Conservation (phyloP, 2,113 vertebrate species). For the Myrmecobius fasciatus region DNA sequence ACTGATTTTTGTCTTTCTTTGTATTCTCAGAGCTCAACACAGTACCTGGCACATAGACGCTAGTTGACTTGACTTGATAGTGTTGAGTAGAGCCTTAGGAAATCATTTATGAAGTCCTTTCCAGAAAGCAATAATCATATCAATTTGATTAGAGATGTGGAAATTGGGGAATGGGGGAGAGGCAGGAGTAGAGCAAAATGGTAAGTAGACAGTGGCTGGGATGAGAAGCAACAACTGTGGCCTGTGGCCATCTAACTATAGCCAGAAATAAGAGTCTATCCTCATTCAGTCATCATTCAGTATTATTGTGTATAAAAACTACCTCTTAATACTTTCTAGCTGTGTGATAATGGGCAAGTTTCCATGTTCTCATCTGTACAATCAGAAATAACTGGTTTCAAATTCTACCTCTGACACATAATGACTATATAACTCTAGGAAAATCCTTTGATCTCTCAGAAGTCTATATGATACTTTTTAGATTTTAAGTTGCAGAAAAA, state of each 20-base stretch:
- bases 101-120: neutral
- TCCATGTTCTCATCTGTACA: neutral
- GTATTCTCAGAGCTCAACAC: neutral
- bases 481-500: neutral
- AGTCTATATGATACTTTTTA: neutral
- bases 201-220: neutral
- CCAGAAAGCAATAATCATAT: neutral
- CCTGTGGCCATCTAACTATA: neutral
- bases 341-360: neutral
- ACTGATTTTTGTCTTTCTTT: no score
- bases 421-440: neutral
- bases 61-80: neutral
- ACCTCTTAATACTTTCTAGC: neutral
- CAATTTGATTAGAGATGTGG: neutral
- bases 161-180: neutral
- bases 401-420: neutral
- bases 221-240: neutral
- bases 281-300: neutral
- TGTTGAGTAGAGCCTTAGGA: neutral
- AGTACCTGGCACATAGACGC: neutral
- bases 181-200: neutral
- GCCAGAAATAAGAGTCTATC: neutral
- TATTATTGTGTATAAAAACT: neutral
- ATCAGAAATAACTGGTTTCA: neutral
- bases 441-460: neutral